Evolutionary conservation across 2,888 invertebrate genomes (phyloP), one percentile per base, ranked within the genome.

Genomic region (Eristalis intricaria): DNA sequence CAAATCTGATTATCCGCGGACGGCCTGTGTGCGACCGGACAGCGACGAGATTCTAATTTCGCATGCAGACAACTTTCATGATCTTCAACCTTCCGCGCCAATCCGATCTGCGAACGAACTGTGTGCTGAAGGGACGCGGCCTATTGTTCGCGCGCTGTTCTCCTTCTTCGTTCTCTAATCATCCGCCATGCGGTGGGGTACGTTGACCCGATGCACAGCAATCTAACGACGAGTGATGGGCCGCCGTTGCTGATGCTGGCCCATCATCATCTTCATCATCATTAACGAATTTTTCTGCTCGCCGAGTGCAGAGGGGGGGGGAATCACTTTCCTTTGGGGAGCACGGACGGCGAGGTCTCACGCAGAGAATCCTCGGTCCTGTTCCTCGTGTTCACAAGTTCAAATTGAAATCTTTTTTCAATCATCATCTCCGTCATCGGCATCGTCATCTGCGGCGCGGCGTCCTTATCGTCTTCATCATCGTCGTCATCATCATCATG

Each of bases 341-440:
- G 60, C 19, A 19, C 19, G 50, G n/a, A 7, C 8, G 50, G n/a
- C 19, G 56, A 50, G 63, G 32, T 26, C 56, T 35, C 32, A 35
- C 63, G 32, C 63, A 65, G 64, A 38, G 64, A n/a, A 65, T 64
- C 11, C 61, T 68, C 66, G 26, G 29, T 73, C 71, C 70, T 82
- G 78, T 78, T 78, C 70, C 50, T 19, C 78, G 78, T 86, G 83
- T 86, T 78, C 83, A 83, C 83, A 86, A 83, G 83, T 83, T 86
- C 78, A 78, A 82, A 86, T 78, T 86, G 83, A 86, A 86, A 86
- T 83, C 86, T 83, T 83, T 86, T 81, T 86, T 86, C 82, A 78
- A 78, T 81, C 85, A 82, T 82, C 73, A 75, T 66, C 58, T 23
- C 43, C 66, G 65, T 73, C 85, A 69, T 77, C 77, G 70, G 32